phyloP scores from a whole-genome alignment of 2,888 invertebrate species.

The Lasioglossum villosulum region DNA sequence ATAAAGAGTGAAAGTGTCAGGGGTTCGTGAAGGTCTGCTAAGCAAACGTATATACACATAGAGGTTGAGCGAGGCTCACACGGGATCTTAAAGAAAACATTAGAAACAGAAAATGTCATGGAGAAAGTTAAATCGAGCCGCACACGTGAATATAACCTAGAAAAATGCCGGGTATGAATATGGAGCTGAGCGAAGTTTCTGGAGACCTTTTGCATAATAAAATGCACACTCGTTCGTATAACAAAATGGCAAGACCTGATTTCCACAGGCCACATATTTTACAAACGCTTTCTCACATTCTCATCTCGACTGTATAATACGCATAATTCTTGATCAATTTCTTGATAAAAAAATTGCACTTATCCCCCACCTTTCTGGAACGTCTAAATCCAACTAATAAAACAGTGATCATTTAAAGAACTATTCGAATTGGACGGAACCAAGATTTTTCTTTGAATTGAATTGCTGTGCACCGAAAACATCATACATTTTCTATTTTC shows the following conservation, averaged over 20 bases:
- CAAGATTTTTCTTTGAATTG: no score
- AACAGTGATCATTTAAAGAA: no score
- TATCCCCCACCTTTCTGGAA: no score
- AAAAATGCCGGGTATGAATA: not conserved
- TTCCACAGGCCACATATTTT: not conserved
- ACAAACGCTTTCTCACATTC: no score
- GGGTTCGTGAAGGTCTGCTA: constrained; percentile 4
- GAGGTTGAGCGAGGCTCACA: not conserved
- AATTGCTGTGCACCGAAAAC: no score
- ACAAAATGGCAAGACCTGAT: not conserved
- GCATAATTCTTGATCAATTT: no score
- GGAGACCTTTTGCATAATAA: not conserved
- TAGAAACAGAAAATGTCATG: not conserved
- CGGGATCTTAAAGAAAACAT: not conserved
- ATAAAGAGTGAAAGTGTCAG: constrained; percentile 13
- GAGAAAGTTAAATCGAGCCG: not conserved
- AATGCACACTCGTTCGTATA: not conserved
- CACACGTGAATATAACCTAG: not conserved
- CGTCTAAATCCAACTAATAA: no score
- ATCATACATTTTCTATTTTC: no score
- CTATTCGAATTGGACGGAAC: no score
- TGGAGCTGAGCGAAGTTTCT: not conserved
- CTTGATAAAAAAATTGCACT: no score
- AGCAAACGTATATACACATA: not conserved
- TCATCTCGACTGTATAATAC: not conserved